Conservation (phyloP, 2,113 vertebrate genomes). For the Ciconia stormi region DNA sequence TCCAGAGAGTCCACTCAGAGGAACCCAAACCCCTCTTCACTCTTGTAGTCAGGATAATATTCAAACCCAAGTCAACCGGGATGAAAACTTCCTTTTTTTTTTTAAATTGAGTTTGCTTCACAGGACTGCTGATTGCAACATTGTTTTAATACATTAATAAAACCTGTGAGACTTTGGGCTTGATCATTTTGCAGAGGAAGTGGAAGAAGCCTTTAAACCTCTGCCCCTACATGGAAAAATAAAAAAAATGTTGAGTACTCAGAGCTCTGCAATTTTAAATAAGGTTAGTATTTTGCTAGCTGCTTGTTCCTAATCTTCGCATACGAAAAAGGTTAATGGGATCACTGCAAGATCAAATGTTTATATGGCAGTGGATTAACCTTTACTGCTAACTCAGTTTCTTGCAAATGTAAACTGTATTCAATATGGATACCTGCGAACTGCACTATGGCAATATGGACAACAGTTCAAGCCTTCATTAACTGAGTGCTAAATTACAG, state of each 20-base stretch:
- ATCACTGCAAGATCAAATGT: slow-evolving; percentile 53
- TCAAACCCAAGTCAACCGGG: not conserved
- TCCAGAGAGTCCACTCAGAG: not conserved
- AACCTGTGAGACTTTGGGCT: not conserved
- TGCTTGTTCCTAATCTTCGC: slow-evolving; percentile 26
- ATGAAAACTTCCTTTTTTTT: not conserved
- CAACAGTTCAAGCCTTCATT: slow-evolving; percentile 52
- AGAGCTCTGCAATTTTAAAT: slow-evolving; percentile 1
- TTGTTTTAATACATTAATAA: not conserved
- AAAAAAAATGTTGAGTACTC: not conserved
- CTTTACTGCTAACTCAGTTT: slow-evolving; percentile 30
- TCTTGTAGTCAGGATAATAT: not conserved
- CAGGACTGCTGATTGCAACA: not conserved
- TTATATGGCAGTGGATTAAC: slow-evolving; percentile 58
- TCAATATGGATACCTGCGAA: not conserved
- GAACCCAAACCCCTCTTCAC: not conserved
- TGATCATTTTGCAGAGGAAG: not conserved
- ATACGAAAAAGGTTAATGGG: slow-evolving; percentile 52
- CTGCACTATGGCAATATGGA: not conserved
- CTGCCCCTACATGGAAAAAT: not conserved
- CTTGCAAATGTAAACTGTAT: slow-evolving; percentile 21
- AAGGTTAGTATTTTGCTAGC: slow-evolving; percentile 9
- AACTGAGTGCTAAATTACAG: slow-evolving; percentile 28
- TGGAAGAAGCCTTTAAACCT: not conserved
- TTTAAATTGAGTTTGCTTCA: not conserved